phyloP scores from a whole-genome alignment of 1,140 invertebrate genomes.

The Spodoptera frugiperda region DNA sequence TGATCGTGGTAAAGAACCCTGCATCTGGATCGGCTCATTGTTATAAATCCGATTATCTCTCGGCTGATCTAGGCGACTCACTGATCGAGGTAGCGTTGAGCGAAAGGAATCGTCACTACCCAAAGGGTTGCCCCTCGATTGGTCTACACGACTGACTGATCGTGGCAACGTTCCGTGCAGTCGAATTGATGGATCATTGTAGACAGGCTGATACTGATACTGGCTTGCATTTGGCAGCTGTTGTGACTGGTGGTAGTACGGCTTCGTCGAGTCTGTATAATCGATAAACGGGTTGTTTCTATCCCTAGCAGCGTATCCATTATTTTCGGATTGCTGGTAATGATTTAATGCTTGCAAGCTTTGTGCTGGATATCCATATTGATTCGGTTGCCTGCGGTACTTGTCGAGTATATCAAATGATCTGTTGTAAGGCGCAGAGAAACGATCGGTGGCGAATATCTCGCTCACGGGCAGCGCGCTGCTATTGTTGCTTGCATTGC shows the following conservation, averaged over 20 bases:
- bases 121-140: conserved; percentile 39
- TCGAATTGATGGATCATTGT: conserved; percentile 58
- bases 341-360: conserved; percentile 76
- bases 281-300: conserved; percentile 69
- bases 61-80: conserved; percentile 50
- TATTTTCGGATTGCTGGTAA: conserved; percentile 62
- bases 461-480: conserved; percentile 72
- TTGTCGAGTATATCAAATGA: conserved; percentile 78
- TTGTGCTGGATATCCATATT: conserved; percentile 75
- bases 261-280: conserved; percentile 55
- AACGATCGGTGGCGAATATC: conserved; percentile 80
- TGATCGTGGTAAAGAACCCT: conserved; percentile 59
- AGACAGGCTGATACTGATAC: conserved; percentile 63
- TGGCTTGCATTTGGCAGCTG: conserved; percentile 55
- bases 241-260: conserved; percentile 53
- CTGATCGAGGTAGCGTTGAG: conserved; percentile 55
- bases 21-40: conserved; percentile 50
- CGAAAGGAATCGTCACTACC: conserved; percentile 57
- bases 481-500: conserved; percentile 70
- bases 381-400: conserved; percentile 69
- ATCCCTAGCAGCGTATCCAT: conserved; percentile 56
- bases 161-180: conserved; percentile 64
- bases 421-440: conserved; percentile 69
- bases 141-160: conserved; percentile 41
- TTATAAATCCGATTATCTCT: conserved; percentile 39